These are phyloP conservation scores for Sussaba pulchella DNA, from an alignment of 2,888 invertebrate species.

Conservation along the genomic window DNA sequence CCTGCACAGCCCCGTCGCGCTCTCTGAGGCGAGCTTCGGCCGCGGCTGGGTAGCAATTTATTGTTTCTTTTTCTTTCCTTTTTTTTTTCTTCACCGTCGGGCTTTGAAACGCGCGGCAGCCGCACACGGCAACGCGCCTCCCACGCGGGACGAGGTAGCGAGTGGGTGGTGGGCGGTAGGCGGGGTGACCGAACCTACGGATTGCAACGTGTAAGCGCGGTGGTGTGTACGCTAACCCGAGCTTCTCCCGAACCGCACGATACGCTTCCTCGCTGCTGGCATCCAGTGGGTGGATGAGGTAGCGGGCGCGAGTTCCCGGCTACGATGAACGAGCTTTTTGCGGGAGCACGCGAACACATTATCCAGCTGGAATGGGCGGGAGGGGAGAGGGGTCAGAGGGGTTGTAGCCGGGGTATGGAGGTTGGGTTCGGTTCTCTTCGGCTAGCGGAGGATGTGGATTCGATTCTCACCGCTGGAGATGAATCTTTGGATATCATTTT, in stretches of 20 bases:
- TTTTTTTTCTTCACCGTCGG: conserved; percentile 79
- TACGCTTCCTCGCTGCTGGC: conserved; percentile 1
- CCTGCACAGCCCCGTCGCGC: conserved; percentile 70
- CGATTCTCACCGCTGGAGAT: too few species aligned
- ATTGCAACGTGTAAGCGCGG: conserved; percentile 51
- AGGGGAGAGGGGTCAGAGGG: conserved; percentile 51
- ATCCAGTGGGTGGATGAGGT: conserved; percentile 33
- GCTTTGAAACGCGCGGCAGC: conserved; percentile 66
- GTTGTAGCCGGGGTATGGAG: not conserved
- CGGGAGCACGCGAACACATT: conserved; percentile 44
- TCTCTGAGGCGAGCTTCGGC: conserved; percentile 51
- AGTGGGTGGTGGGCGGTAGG: conserved; percentile 63
- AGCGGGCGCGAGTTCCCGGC: not conserved
- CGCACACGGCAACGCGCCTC: conserved; percentile 62
- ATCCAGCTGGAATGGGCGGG: conserved; percentile 68
- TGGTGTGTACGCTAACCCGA: conserved; percentile 6
- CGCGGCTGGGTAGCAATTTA: conserved; percentile 79
- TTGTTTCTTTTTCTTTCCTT: too few species aligned
- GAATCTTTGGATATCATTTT: too few species aligned
- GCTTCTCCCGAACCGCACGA: conserved; percentile 16
- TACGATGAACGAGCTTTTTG: conserved; percentile 44
- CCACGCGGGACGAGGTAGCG: conserved; percentile 52
- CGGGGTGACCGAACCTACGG: conserved; percentile 57
- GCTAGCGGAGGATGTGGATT: too few species aligned
- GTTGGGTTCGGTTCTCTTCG: not conserved